These are phyloP conservation scores for Chydorus sphaericus DNA, from an alignment of 2,888 invertebrate species.

Conservation along the genomic window DNA sequence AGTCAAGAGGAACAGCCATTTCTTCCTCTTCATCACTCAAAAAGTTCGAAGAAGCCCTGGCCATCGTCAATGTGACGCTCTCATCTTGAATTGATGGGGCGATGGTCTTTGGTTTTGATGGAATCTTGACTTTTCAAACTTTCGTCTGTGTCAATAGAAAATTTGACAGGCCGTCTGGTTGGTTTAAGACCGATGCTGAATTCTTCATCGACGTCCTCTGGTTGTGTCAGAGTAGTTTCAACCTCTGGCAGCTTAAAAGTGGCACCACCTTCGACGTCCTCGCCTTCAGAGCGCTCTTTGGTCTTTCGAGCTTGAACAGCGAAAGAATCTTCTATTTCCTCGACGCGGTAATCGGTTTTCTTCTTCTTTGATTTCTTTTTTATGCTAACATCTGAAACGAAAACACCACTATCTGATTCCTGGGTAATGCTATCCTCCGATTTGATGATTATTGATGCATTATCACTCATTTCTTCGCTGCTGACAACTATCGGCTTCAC, in stretches of 20 bases:
- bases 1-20: constrained; percentile 49
- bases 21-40: constrained; percentile 24
- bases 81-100: constrained; percentile 14
- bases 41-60: constrained; percentile 12
- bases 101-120: constrained; percentile 10
- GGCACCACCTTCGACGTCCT: constrained; percentile 38
- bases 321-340: constrained; percentile 12
- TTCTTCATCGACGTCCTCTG: constrained; percentile 20
- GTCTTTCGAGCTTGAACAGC: constrained; percentile 20
- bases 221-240: constrained; percentile 8
- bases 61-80: constrained; percentile 17
- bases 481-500: not conserved
- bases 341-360: constrained; percentile 19
- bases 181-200: constrained; percentile 15
- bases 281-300: constrained; percentile 23
- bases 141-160: constrained; percentile 18
- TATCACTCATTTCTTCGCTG: constrained; percentile 16
- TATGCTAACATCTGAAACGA: not conserved
- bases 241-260: constrained; percentile 10
- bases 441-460: constrained; percentile 21
- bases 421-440: constrained; percentile 8
- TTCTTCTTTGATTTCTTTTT: constrained; percentile 17
- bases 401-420: constrained; percentile 1
- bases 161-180: constrained; percentile 4
- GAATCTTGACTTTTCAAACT: constrained; percentile 12